Evolutionary conservation across 64 coral and sea anemone genomes (phyloP).

Genomic region (Orbicella faveolata): DNA sequence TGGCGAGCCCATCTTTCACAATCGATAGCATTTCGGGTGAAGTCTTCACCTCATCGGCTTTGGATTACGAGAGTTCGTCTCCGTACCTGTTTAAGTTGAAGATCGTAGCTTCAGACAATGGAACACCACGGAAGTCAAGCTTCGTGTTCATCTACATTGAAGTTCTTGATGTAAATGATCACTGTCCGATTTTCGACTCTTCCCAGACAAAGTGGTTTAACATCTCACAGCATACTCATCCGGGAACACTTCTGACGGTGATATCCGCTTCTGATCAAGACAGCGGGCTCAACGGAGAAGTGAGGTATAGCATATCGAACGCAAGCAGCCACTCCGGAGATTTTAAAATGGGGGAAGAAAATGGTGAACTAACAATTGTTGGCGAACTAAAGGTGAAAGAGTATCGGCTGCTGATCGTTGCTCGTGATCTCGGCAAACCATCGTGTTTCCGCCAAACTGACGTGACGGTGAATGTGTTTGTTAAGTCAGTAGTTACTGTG

Average conservation of each 20-base stretch:
- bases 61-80: slow-evolving; percentile 48
- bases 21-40: slow-evolving; percentile 54
- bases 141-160: slow-evolving; percentile 8
- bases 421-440: slow-evolving; percentile 51
- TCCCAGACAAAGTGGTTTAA: slow-evolving; percentile 14
- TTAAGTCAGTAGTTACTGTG: not conserved
- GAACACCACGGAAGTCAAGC: slow-evolving; percentile 42
- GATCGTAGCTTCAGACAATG: slow-evolving; percentile 65
- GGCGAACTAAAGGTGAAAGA: not conserved
- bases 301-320: slow-evolving; percentile 27
- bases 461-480: slow-evolving; percentile 12
- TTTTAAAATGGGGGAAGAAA: slow-evolving; percentile 39
- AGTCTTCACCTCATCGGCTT: slow-evolving; percentile 36
- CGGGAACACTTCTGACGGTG: slow-evolving; percentile 33
- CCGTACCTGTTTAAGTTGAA: slow-evolving; percentile 27
- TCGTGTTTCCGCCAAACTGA: slow-evolving; percentile 54
- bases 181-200: slow-evolving; percentile 63
- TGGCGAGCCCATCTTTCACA: slow-evolving; percentile 2
- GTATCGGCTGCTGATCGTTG: slow-evolving; percentile 45
- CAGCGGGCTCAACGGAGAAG: slow-evolving; percentile 54
- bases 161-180: slow-evolving; percentile 59
- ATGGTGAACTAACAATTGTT: slow-evolving; percentile 2
- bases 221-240: slow-evolving; percentile 11
- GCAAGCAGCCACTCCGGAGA: not conserved
- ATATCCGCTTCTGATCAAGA: slow-evolving; percentile 59